These are phyloP conservation scores for Agapornis roseicollis DNA, from an alignment of 2,113 vertebrate genomes.

Conservation along the genomic window DNA sequence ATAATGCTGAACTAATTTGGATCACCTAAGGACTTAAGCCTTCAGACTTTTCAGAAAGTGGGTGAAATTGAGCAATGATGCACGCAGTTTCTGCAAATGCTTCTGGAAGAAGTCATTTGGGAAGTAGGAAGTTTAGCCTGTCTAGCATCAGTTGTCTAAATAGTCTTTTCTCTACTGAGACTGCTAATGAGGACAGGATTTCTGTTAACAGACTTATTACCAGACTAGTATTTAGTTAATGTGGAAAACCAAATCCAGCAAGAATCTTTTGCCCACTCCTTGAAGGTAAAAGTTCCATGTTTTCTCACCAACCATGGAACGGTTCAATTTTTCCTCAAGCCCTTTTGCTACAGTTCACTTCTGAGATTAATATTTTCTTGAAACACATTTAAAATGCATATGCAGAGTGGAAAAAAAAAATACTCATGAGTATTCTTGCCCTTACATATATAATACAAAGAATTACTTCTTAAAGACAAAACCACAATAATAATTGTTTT, in stretches of 20 bases:
- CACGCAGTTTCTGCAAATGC: neutral
- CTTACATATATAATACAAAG: neutral
- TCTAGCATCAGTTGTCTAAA: neutral
- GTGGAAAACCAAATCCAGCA: neutral
- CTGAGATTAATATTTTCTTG: neutral
- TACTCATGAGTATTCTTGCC: neutral
- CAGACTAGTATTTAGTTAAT: neutral
- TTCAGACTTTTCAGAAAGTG: neutral
- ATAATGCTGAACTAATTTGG: neutral
- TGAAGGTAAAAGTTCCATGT: neutral
- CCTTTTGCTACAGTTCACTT: neutral
- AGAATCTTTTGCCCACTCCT: neutral
- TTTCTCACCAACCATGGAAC: neutral
- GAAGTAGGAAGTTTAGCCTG: neutral
- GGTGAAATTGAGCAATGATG: neutral
- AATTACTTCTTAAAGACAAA: neutral
- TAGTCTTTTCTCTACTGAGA: neutral
- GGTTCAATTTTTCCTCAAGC: rapidly evolving
- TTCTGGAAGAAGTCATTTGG: neutral
- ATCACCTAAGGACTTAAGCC: neutral
- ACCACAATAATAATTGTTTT: neutral
- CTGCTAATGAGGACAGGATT: neutral
- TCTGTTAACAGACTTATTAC: neutral
- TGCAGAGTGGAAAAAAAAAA: neutral
- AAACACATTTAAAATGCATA: neutral